Evolutionary conservation across 2,797 vertebrate genomes (phyloP).

Genomic region (Chanos chanos): DNA sequence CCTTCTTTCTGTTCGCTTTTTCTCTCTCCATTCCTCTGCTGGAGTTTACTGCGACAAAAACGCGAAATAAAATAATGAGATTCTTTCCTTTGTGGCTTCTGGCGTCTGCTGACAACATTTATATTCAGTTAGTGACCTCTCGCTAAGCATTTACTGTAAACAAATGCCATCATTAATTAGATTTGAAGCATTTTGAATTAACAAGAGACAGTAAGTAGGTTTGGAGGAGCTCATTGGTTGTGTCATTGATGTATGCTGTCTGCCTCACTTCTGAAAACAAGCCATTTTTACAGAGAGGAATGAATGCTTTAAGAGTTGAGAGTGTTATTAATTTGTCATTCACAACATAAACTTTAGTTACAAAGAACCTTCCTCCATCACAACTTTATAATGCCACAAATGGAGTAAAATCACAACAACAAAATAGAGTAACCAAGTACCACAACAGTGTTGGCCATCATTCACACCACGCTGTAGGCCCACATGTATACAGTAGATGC

Average conservation of each 20-base stretch:
- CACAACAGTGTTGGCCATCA: too few relatives aligned
- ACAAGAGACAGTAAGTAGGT: slow-evolving; percentile 32
- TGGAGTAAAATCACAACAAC: too few relatives aligned
- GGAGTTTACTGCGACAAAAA: slow-evolving; percentile 25
- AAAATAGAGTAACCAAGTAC: too few relatives aligned
- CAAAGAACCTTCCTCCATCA: too few relatives aligned
- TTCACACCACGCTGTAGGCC: too few relatives aligned
- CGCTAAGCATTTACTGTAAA: slow-evolving; percentile 35
- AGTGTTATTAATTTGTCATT: slow-evolving; percentile 1
- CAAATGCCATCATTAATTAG: slow-evolving; percentile 40
- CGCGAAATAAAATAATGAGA: slow-evolving; percentile 28
- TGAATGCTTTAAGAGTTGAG: background rate
- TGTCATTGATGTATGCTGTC: slow-evolving; percentile 38
- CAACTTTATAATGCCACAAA: too few relatives aligned
- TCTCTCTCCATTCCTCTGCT: slow-evolving; percentile 9
- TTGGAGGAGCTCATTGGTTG: slow-evolving; percentile 27
- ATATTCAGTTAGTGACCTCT: slow-evolving; percentile 26
- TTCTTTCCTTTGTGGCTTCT: slow-evolving; percentile 35
- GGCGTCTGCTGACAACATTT: slow-evolving; percentile 33
- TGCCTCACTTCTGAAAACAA: slow-evolving; percentile 22
- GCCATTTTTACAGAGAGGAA: slow-evolving; percentile 19
- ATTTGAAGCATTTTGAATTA: slow-evolving; percentile 32
- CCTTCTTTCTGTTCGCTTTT: background rate
- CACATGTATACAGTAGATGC: too few relatives aligned
- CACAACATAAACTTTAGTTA: too few relatives aligned